These are phyloP conservation scores for Odontamblyopus lacepedii DNA, from an alignment of 2,797 vertebrate species.

Conservation along the genomic window DNA sequence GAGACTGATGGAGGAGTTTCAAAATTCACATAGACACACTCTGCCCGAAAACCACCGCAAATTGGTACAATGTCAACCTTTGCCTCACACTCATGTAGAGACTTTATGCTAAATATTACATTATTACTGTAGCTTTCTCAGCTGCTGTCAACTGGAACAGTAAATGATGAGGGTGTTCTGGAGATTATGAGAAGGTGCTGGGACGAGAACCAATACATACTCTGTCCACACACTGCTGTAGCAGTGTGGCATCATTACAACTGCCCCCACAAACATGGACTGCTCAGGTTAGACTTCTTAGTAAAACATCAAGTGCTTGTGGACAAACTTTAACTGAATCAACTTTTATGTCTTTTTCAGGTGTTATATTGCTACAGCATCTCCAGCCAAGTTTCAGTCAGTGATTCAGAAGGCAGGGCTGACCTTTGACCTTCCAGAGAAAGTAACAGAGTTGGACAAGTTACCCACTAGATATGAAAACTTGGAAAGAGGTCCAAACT, in stretches of 20 bases:
- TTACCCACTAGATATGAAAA: constrained; percentile 74
- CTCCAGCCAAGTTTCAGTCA: constrained; percentile 87
- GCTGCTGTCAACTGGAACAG: constrained; percentile 70
- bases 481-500: constrained; percentile 67
- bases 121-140: constrained; percentile 69
- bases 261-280: constrained; percentile 54
- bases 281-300: constrained; percentile 61
- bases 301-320: background rate
- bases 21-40: constrained; percentile 63
- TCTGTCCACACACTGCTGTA: constrained; percentile 93
- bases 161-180: constrained; percentile 81
- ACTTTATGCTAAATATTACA: background rate
- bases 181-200: constrained; percentile 86
- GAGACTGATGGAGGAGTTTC: constrained; percentile 87
- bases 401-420: constrained; percentile 79
- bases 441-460: constrained; percentile 70
- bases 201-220: constrained; percentile 86
- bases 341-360: constrained; percentile 37
- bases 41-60: constrained; percentile 77
- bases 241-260: constrained; percentile 88
- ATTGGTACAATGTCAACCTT: constrained; percentile 47
- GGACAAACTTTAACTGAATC: background rate
- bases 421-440: constrained; percentile 72
- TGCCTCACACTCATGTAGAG: background rate
- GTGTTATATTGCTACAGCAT: constrained; percentile 89